A percentile compares a stretch with the other conserved stretches of the same genome.
These are phyloP conservation scores for Sisor rabdophorus DNA, from an alignment of 2,113 vertebrate species.

Conservation along the genomic window DNA sequence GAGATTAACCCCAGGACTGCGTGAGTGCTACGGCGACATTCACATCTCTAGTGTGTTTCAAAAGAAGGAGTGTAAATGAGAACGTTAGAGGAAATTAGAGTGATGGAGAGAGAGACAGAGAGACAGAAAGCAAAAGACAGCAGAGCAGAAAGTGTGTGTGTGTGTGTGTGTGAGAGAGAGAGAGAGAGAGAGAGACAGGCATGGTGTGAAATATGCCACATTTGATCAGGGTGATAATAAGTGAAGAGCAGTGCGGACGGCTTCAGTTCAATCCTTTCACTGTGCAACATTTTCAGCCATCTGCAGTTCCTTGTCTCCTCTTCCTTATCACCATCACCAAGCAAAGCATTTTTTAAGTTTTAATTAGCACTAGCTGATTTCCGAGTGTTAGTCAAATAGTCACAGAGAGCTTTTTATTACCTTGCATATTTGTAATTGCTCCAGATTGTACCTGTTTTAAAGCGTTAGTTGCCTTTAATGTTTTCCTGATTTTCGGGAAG, in stretches of 20 bases:
- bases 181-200: slow-evolving; percentile 15
- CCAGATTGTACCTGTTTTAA: slow-evolving; percentile 22
- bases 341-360: not conserved
- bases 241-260: slow-evolving; percentile 51
- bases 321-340: slow-evolving; percentile 22
- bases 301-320: slow-evolving; percentile 13
- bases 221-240: slow-evolving; percentile 71
- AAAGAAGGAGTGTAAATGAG: no score
- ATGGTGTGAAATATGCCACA: slow-evolving; percentile 65
- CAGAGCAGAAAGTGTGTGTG: not conserved
- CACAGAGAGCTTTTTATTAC: not conserved
- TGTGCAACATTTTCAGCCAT: slow-evolving; percentile 7
- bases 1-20: slow-evolving; percentile 76
- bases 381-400: slow-evolving; percentile 9
- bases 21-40: slow-evolving; percentile 71
- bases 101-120: no score
- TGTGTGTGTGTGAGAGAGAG: slow-evolving; percentile 26
- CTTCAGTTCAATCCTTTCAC: slow-evolving; percentile 2
- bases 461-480: not conserved
- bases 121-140: no score
- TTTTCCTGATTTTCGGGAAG: not conserved
- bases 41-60: no score
- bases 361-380: slow-evolving; percentile 6
- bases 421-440: not conserved
- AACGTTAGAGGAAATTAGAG: no score